Evolutionary conservation across 64 coral and sea anemone genomes (phyloP).

Genomic region (Actinia equina): DNA sequence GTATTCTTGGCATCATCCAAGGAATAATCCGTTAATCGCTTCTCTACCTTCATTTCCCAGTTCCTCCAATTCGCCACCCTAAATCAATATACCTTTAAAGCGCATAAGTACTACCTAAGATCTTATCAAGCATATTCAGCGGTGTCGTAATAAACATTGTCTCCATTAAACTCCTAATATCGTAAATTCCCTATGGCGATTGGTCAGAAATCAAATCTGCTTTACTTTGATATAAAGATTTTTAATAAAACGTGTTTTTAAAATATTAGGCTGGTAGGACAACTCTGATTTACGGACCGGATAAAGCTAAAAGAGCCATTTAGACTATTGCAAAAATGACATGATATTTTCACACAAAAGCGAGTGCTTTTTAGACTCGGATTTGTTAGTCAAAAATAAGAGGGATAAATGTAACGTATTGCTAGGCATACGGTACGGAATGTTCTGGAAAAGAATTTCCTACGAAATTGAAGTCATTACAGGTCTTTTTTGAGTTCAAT

Average conservation of each 20-base stretch:
- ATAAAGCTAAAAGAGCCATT: background rate
- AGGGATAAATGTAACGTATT: too few relatives aligned
- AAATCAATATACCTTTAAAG: background rate
- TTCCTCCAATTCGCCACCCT: background rate
- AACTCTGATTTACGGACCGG: background rate
- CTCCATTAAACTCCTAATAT: background rate
- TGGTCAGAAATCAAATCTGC: background rate
- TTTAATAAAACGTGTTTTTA: background rate
- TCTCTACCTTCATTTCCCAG: background rate
- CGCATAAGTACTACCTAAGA: background rate
- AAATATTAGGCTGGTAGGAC: background rate
- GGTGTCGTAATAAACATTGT: background rate
- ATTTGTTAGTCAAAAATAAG: too few relatives aligned
- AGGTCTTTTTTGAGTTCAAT: too few relatives aligned
- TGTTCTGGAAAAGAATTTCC: too few relatives aligned
- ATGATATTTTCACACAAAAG: background rate
- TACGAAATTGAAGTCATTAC: too few relatives aligned
- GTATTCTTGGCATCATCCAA: background rate
- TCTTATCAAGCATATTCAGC: background rate
- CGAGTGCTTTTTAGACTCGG: background rate
- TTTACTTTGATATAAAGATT: background rate
- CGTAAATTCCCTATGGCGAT: background rate
- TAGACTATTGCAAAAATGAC: background rate
- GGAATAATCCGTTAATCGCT: background rate
- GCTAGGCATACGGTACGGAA: too few relatives aligned